These are phyloP conservation scores for Drosophila affinis DNA, from an alignment of 2,888 invertebrate species.

Conservation along the genomic window DNA sequence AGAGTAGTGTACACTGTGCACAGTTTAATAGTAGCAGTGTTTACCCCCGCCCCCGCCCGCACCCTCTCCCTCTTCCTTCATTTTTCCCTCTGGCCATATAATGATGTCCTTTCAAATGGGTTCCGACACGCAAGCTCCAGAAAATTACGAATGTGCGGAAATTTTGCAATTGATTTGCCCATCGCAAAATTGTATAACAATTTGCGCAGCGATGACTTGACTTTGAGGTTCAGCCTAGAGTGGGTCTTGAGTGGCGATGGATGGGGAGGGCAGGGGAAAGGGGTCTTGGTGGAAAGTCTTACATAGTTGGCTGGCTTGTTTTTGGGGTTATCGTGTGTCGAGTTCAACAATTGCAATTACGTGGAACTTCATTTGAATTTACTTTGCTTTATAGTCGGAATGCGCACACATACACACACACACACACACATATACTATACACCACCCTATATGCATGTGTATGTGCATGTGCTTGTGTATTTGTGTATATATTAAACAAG, in stretches of 20 bases:
- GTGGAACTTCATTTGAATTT: constrained; percentile 35
- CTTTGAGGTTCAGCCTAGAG: not conserved
- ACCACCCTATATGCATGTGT: not conserved
- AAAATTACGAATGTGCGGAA: constrained; percentile 20
- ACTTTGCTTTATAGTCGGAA: not conserved
- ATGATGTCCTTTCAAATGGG: constrained; percentile 35
- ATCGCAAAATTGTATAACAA: constrained; percentile 17
- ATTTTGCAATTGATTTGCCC: constrained; percentile 13
- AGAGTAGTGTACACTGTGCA: too few species aligned
- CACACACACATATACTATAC: not conserved
- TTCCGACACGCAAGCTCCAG: constrained; percentile 52
- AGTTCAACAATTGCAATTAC: constrained; percentile 18
- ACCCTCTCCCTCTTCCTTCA: constrained; percentile 5
- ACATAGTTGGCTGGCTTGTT: not conserved
- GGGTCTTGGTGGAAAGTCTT: too few species aligned
- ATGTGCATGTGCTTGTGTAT: constrained; percentile 5
- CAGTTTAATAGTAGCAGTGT: constrained; percentile 5
- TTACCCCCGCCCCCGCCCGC: too few species aligned
- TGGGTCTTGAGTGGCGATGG: not conserved
- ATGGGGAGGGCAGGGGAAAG: not conserved
- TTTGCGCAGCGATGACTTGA: constrained; percentile 21
- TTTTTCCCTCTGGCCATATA: too few species aligned
- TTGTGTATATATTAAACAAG: constrained; percentile 37
- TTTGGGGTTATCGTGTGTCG: not conserved
- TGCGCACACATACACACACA: not conserved